Evolutionary conservation across 2,113 vertebrate species (phyloP), one percentile per base, ranked within the genome.

Genomic region (Gnathonemus echidnorhynchus): DNA sequence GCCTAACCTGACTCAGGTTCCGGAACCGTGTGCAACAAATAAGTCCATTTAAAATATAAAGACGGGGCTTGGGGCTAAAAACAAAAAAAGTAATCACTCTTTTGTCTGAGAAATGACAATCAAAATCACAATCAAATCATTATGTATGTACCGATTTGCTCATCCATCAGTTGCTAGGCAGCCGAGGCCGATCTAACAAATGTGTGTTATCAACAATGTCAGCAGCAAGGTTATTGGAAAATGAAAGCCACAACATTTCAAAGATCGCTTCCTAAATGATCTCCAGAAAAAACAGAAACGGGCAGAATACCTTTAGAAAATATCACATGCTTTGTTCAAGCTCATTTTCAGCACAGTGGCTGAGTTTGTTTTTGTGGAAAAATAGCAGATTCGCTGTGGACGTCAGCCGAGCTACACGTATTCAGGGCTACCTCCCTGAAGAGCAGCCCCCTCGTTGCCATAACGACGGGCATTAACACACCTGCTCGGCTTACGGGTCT

Each of bases 381-480:
- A 50, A 50, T 77, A 52, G 52, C n/a, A 9, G 56, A 46, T 48
- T 42, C 1, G 35, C 19, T 15, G 15, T 17, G 74, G 74, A 80
- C 17, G 35, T 80, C 74, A 80, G 35, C 74, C 17, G 74, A 80
- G 74, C 35, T 8, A 70, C 53, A 24, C 42, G 42, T n/a, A 70
- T 52, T 21, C 56, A 89, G 66, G 19, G 11, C 89, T 31, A 46
- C 62, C 86, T 80, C 70, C 58, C 70, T 84, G 86, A 88, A 77
- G 56, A 62, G 80, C 77, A 86, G 17, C 80, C 77, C 21, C n/a
- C 39, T 31, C n/a, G 89, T 89, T 89, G 89, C 89, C 89, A 89
- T 89, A 85, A 89, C 89, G n/a, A 89, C 89, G n/a, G 89, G 80
- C 89, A 89, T 58, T 58, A 85, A 89, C 52, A 84, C 89, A 89